phyloP scores from a whole-genome alignment of 2,113 vertebrate species.

The Crotalus viridis region DNA sequence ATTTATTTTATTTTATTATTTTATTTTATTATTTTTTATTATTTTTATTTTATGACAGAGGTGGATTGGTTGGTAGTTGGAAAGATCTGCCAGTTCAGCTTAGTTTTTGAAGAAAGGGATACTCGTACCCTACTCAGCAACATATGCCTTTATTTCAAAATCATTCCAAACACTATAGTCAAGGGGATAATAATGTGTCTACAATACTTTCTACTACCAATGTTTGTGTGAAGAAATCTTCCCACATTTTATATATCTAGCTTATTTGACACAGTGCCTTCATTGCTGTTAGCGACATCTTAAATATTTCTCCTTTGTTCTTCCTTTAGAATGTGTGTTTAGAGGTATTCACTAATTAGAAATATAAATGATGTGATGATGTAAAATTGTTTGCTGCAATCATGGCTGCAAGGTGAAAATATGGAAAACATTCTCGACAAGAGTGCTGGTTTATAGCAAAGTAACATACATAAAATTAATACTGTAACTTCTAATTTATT shows the following conservation, averaged over 20 bases:
- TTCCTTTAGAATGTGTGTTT: neutral
- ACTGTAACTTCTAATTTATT: neutral
- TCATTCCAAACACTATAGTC: neutral
- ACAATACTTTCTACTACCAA: neutral
- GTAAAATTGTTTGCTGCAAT: neutral
- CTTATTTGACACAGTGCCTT: neutral
- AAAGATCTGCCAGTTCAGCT: neutral
- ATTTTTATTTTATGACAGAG: neutral
- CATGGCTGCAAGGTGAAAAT: neutral
- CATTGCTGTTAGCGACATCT: neutral
- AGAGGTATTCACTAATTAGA: neutral
- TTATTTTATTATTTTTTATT: too few species aligned
- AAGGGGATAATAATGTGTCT: neutral
- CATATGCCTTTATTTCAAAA: too few species aligned
- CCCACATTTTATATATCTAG: neutral
- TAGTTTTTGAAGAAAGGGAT: neutral
- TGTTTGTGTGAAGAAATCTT: neutral
- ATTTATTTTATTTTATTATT: too few species aligned
- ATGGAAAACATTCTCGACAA: neutral
- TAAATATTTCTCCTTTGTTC: neutral
- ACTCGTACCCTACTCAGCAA: too few species aligned
- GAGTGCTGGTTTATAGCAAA: neutral
- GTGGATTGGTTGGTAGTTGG: neutral
- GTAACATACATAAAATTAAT: neutral
- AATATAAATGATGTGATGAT: neutral